A percentile compares a stretch with the other conserved stretches of the same genome.
phyloP scores from a whole-genome alignment of 2,888 invertebrate species.

The Epinotia brunnichana region DNA sequence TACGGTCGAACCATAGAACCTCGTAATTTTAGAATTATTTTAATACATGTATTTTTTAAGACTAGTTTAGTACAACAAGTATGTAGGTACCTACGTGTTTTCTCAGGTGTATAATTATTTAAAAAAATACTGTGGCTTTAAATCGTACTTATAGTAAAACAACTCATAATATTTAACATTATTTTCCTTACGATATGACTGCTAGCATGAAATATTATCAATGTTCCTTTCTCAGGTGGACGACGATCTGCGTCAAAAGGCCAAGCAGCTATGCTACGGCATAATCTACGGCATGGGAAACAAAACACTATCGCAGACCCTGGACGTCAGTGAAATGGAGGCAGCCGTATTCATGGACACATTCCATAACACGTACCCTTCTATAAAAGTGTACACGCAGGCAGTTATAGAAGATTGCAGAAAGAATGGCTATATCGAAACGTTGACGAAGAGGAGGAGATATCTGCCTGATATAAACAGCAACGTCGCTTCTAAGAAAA shows the following conservation, averaged over 20 bases:
- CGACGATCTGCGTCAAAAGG: slow-evolving; percentile 90
- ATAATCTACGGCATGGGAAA: slow-evolving; percentile 98
- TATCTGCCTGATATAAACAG: slow-evolving; percentile 90
- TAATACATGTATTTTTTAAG: too few species aligned
- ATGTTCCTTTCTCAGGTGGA: slow-evolving; percentile 84
- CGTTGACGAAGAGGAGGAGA: slow-evolving; percentile 90
- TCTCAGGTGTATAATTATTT: too few species aligned
- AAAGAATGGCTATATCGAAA: slow-evolving; percentile 91
- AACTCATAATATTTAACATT: too few species aligned
- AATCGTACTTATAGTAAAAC: too few species aligned
- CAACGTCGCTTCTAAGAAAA: slow-evolving; percentile 80
- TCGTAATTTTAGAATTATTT: too few species aligned
- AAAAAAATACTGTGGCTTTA: too few species aligned
- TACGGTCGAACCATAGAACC: too few species aligned
- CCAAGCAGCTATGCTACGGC: slow-evolving; percentile 97
- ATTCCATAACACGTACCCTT: slow-evolving; percentile 91
- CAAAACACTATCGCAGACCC: slow-evolving; percentile 89
- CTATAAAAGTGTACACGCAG: slow-evolving; percentile 84
- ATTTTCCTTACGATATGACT: too few species aligned
- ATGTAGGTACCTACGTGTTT: too few species aligned
- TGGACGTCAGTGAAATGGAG: slow-evolving; percentile 90
- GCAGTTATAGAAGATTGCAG: slow-evolving; percentile 86
- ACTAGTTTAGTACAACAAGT: too few species aligned
- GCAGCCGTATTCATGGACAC: slow-evolving; percentile 91
- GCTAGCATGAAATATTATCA: not conserved